Evolutionary conservation across 2,797 vertebrate species (phyloP), one percentile per base, ranked within the genome.

Genomic region (Helicolenus hilgendorfi): DNA sequence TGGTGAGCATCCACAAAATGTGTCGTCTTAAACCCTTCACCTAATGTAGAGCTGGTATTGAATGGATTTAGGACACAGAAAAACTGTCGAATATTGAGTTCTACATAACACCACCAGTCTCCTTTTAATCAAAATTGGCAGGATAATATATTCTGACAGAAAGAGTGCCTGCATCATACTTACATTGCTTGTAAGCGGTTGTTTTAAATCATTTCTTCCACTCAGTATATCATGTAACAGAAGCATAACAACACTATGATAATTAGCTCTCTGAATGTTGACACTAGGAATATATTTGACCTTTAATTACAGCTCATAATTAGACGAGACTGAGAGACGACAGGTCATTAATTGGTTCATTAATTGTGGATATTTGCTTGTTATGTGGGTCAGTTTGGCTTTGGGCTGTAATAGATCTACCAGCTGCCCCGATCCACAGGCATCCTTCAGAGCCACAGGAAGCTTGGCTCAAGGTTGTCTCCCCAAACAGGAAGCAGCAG

Each of bases 401-500:
- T 53, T 15, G 63, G 69, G 84, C 74, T 86, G 78, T 70, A 83
- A 96, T 92, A 70, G 92, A 80, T 93, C 83, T 60, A 77, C 59
- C 93, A 91, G 92, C 90, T 92, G 94, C 58, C 92, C 26, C n/a
- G 41, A 22, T 71, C 62, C 78, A 26, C 65, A 49, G 58, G 77
- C 89, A 60, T 91, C 88, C 90, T 86, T 90, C 82, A 83, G 75
- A 92, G 83, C 75, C 65, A 68, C 94, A 96, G 97, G 97, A 98
- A 97, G 90, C 89, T 76, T 60, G 5, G 77, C 91, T 95, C 89
- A 94, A 94, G 94, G 93, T 93, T 95, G 92, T 92, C 92, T 87
- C 85, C 41, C 81, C 87, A 96, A 97, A 97, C 97, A 97, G 97
- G 97, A 97, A 97, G 86, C 94, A 95, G 94, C 88, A 93, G 96